Percentiles rank a stretch among this genome's conserved stretches.
Evolutionary conservation across 2,888 invertebrate species (phyloP).

Genomic region (Congeria kusceri): DNA sequence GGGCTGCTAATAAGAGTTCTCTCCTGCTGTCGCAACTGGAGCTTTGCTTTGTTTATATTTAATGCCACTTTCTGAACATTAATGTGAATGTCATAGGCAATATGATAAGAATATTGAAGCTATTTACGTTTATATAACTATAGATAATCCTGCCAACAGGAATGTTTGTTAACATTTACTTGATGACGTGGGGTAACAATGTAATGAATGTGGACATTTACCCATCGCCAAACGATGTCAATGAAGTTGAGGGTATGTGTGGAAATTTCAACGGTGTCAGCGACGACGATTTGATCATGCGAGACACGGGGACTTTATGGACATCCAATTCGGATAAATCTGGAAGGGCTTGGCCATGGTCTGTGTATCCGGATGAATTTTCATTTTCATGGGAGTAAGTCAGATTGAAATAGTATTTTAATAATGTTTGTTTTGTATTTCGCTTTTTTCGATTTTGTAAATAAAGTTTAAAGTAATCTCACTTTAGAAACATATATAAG

Average conservation of each 20-base stretch:
- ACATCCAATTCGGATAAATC: neutral
- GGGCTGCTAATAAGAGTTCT: too few species aligned
- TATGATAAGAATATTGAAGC: too few species aligned
- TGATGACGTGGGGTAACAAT: slow-evolving; percentile 24
- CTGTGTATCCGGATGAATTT: slow-evolving; percentile 18
- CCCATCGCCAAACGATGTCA: slow-evolving; percentile 14
- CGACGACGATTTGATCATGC: slow-evolving; percentile 13
- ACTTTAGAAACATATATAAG: too few species aligned
- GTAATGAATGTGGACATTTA: slow-evolving; percentile 23
- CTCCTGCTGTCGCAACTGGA: too few species aligned
- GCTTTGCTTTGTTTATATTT: too few species aligned
- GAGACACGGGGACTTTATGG: neutral
- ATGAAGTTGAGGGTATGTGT: slow-evolving; percentile 22
- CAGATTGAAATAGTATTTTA: neutral
- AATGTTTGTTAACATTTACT: slow-evolving; percentile 16
- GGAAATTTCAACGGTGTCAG: slow-evolving; percentile 23
- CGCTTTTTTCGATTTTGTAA: too few species aligned
- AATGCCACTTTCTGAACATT: too few species aligned
- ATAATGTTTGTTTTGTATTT: too few species aligned
- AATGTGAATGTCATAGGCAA: too few species aligned
- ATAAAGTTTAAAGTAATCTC: too few species aligned
- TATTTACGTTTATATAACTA: too few species aligned
- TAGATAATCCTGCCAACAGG: slow-evolving; percentile 27
- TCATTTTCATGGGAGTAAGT: slow-evolving; percentile 37
- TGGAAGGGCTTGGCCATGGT: neutral